Base-by-base conservation (phyloP, 2,797 vertebrate species). In the Gadopsis marmoratus region DNA sequence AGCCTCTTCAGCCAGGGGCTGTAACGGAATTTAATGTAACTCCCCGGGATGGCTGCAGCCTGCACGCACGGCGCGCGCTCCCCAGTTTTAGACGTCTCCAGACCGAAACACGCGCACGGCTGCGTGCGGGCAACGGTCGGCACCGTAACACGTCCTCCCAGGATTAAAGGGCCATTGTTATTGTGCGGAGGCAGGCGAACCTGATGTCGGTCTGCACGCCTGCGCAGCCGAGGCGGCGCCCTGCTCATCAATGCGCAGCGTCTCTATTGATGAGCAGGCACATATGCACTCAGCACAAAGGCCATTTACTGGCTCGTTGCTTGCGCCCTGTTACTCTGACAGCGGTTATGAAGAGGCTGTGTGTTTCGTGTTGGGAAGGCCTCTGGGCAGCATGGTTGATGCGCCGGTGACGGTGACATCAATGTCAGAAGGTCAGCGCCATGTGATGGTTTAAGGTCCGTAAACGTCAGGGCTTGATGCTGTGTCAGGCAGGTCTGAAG, bases 131-230 rank as follows among this genome's bases (percentile, higher is more conserved):
- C 63, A 43, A 5, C 8, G 1, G 35, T 12, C 26, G 16, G 0
- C 14, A 29, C 13, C 37, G 50, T 9, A 2, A 53, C 8, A 1
- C 8, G 53, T 50, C 48, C 19, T 41, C 50, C 1, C 31, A 80
- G 43, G 71, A 53, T 56, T 45, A 16, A 14, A 11, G 11, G 3
- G 31, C 17, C 51, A 16, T 81, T 90, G 81, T 85, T 86, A 51
- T 86, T 78, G 81, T 66, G 12, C 33, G 64, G n/a, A 29, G 31
- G 33, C 45, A 45, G 37, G 61, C 66, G 76, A 37, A 68, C 74
- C 74, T 79, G 74, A 76, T 84, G 78, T 68, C 55, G 31, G 53
- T 53, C 35, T 71, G 75, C 82, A 85, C 89, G 89, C 91, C 76
- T 91, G 88, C 87, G 86, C 91, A 84, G 75, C 59, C 17, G 0